phyloP scores from a whole-genome alignment of 2,113 vertebrate species.

The Quiscalus mexicanus region DNA sequence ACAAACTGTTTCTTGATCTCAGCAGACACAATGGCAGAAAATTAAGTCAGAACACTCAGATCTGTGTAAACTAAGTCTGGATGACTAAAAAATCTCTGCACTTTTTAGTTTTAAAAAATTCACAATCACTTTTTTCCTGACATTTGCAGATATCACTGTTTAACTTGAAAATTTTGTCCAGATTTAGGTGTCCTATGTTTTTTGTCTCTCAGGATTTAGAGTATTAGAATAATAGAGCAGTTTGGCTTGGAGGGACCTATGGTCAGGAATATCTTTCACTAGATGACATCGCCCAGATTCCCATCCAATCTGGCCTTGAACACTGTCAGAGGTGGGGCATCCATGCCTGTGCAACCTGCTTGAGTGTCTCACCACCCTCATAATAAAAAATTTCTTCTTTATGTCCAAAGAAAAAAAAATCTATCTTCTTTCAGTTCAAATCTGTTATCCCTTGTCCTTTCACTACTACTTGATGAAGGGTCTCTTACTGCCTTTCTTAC shows the following conservation, averaged over 20 bases:
- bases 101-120: not conserved
- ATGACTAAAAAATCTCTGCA: not conserved
- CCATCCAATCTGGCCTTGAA: not conserved
- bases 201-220: not conserved
- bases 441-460: not conserved
- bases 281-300: not conserved
- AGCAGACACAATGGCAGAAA: not conserved
- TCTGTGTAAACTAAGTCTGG: not conserved
- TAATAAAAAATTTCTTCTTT: not conserved
- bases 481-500: not conserved
- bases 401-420: not conserved
- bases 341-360: not conserved
- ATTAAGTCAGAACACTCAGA: not conserved
- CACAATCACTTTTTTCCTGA: not conserved
- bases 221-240: not conserved
- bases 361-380: not conserved
- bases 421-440: not conserved
- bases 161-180: not conserved
- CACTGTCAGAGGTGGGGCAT: not conserved
- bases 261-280: not conserved
- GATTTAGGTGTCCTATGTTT: rapidly evolving
- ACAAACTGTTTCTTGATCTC: not conserved
- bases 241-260: not conserved
- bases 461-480: not conserved
- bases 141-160: not conserved